These are phyloP conservation scores for Cyphomyrmex costatus DNA, from an alignment of 1,140 invertebrate genomes.

Conservation along the genomic window DNA sequence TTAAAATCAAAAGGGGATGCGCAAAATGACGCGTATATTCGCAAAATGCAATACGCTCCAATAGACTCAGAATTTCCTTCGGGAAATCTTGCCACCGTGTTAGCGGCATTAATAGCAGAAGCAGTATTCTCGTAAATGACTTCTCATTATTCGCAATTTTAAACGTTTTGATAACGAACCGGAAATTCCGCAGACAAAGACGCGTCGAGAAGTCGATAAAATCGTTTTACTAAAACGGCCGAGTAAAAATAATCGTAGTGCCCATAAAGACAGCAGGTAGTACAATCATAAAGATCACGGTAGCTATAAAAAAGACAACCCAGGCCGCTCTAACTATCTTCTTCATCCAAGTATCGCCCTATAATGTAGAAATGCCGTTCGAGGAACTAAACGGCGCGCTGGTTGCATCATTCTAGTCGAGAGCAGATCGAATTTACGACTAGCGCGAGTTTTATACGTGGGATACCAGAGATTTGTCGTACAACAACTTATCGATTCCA, in stretches of 20 bases:
- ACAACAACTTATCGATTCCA: conserved; percentile 80
- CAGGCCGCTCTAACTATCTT: background rate
- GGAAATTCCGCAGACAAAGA: background rate
- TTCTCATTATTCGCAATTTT: conserved; percentile 16
- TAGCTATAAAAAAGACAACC: conserved; percentile 53
- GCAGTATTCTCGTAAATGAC: background rate
- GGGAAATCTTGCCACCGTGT: background rate
- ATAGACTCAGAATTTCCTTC: conserved; percentile 10
- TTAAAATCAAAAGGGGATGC: conserved; percentile 1
- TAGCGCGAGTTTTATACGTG: conserved; percentile 47
- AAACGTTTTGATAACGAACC: background rate
- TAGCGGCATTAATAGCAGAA: conserved; percentile 5
- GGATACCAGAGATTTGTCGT: conserved; percentile 73
- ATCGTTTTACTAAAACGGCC: too few species aligned
- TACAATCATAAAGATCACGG: conserved; percentile 37
- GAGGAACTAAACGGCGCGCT: background rate
- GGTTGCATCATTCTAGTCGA: background rate
- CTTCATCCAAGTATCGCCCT: background rate
- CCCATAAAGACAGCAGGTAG: conserved; percentile 25
- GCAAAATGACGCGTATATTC: too few species aligned
- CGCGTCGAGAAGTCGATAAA: background rate
- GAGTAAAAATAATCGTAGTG: conserved; percentile 49
- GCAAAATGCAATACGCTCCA: background rate
- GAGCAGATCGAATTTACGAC: conserved; percentile 70
- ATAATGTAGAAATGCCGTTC: conserved; percentile 25